A percentile compares a stretch with the other conserved stretches of the same genome.
phyloP scores from a whole-genome alignment of 2,797 vertebrate species.

The Falco biarmicus region DNA sequence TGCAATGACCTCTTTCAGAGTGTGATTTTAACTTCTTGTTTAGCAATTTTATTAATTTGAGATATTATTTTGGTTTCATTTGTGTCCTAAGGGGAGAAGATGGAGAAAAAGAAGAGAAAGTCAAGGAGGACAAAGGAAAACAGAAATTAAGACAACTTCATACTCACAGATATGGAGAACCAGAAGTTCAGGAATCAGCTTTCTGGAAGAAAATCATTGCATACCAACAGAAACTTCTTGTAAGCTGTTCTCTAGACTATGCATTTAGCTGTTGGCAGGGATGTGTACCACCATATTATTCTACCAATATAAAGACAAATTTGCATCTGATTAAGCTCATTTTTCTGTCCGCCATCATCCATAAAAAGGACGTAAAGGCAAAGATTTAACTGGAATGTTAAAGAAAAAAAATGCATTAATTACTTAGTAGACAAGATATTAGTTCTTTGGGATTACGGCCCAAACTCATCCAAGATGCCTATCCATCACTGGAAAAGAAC shows the following conservation, averaged over 20 bases:
- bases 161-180: conserved; percentile 86
- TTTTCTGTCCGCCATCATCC: not conserved
- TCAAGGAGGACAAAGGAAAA: conserved; percentile 84
- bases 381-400: not conserved
- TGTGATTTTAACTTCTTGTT: not conserved
- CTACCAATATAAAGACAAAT: not conserved
- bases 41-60: not conserved
- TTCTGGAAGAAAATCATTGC: conserved; percentile 96
- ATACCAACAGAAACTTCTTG: conserved; percentile 94
- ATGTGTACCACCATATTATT: not conserved
- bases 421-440: not conserved
- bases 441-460: not conserved
- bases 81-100: conserved; percentile 79
- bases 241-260: conserved; percentile 65
- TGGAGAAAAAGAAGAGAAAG: conserved; percentile 85
- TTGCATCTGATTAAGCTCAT: not conserved
- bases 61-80: not conserved
- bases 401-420: not conserved
- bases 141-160: conserved; percentile 83
- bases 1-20: not conserved
- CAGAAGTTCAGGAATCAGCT: conserved; percentile 91
- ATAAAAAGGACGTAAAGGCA: not conserved
- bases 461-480: not conserved
- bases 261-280: not conserved
- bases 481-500: not conserved